Conservation (phyloP, 2,113 vertebrate species). For the Mesocricetus auratus region DNA sequence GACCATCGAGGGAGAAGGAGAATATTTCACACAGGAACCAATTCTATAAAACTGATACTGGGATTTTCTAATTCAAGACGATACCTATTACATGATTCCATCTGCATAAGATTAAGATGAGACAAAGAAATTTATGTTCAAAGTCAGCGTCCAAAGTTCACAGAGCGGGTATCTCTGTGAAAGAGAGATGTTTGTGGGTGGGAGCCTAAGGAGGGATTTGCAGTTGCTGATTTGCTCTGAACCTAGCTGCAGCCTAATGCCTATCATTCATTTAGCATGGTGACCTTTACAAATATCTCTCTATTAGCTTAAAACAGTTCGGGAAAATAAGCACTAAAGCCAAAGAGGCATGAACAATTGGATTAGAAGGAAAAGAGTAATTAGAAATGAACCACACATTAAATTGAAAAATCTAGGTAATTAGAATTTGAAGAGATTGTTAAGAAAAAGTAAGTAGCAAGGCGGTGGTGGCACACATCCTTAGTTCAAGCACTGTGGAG, state of each 20-base stretch:
- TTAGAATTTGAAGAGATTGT: not conserved
- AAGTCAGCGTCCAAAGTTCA: not conserved
- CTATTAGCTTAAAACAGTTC: not conserved
- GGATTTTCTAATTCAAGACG: not conserved
- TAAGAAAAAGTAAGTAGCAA: not conserved
- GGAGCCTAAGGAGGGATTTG: not conserved
- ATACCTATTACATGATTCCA: not conserved
- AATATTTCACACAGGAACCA: not conserved
- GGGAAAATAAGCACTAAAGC: not conserved
- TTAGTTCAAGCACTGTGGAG: too few relatives aligned
- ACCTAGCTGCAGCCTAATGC: not conserved
- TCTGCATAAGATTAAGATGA: not conserved
- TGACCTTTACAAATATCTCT: not conserved
- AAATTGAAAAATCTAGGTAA: not conserved
- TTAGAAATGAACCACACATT: constrained; percentile 35
- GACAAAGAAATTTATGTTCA: not conserved
- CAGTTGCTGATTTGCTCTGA: not conserved
- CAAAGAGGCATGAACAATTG: not conserved
- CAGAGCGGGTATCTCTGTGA: not conserved
- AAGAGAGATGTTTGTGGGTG: not conserved
- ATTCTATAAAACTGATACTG: not conserved
- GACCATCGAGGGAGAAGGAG: not conserved
- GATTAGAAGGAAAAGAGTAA: not conserved
- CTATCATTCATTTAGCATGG: not conserved
- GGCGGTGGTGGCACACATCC: too few relatives aligned